Evolutionary conservation across 2,888 invertebrate genomes (phyloP).

Genomic region (Stenotaenia linearis): DNA sequence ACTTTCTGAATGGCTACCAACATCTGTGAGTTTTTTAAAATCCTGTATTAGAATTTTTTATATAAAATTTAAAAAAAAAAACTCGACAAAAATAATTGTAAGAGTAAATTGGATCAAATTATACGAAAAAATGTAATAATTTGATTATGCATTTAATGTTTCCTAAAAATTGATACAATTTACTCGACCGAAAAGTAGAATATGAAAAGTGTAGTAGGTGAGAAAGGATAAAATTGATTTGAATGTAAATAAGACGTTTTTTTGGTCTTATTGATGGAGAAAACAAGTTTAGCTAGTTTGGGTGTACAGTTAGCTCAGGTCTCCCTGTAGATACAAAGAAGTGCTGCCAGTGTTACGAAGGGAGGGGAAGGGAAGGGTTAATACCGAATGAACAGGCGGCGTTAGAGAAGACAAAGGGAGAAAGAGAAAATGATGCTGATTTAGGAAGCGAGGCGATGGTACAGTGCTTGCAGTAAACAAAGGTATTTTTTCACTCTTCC

Average conservation of each 20-base stretch:
- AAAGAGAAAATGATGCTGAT: slow-evolving; percentile 32
- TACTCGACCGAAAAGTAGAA: not conserved
- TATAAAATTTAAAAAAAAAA: not conserved
- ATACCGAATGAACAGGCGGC: slow-evolving; percentile 26
- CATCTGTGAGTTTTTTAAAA: slow-evolving; percentile 27
- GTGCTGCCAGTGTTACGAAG: not conserved
- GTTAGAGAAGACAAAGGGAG: slow-evolving; percentile 19
- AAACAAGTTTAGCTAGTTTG: not conserved
- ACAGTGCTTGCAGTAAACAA: slow-evolving; percentile 33
- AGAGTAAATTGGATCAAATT: not conserved
- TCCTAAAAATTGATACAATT: not conserved
- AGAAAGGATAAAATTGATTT: not conserved
- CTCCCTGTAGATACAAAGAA: slow-evolving; percentile 2
- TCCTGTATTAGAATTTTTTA: slow-evolving; percentile 14
- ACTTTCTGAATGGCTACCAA: slow-evolving; percentile 3
- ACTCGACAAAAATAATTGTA: slow-evolving; percentile 4
- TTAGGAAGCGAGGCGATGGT: slow-evolving; percentile 34
- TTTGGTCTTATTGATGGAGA: not conserved
- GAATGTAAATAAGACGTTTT: not conserved
- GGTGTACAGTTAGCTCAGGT: not conserved
- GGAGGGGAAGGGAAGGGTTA: not conserved
- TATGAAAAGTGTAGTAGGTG: not conserved
- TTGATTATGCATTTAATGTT: too few species aligned
- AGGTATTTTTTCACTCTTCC: slow-evolving; percentile 37
- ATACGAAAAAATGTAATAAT: not conserved